Base-by-base conservation (phyloP, 2,113 vertebrate genomes). In the Blennius ocellaris region DNA sequence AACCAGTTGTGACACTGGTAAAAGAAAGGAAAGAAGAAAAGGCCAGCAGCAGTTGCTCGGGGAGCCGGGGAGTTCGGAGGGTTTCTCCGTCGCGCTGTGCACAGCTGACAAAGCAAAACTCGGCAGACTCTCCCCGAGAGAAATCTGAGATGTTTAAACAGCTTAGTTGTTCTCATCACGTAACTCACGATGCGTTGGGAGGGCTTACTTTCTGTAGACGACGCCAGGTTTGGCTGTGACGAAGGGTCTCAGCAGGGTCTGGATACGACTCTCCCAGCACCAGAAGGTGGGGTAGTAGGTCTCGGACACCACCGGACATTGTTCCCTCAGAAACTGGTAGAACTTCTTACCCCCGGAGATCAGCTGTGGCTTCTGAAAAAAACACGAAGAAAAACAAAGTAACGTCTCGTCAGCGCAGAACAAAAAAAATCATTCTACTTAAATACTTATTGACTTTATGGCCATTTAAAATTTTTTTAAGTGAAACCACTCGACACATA, bases 201-300 rank as follows among this genome's bases (percentile, higher is more conserved):
- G 12, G 59, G 89, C 97, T 96, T 94, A 99, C 98, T 99, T 99
- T 85, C 95, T 95, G 90, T 99, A 99, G 76, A 90, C 89, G 65
- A 99, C 97, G 10, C 89, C 93, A 5, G 97, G 97, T 90, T 96
- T 97, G 55, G 96, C 94, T 8, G 96, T 97, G 86, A 99, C 97
- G 70, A 99, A 99, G 11, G 97, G 97, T 82, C 98, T 95, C 66
- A 99, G 93, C 58, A 99, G 90, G 0, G 98, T 99, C 89, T 99
- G 97, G 40, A 96, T 92, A 15, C 97, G 93, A 80, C 97, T 96
- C 92, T 99, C 98, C 97, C 97, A 99, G 95, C 98, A 99, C 98
- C 98, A 99, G 62, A 98, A 95, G 0, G 98, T 97, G 45, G 98
- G 98, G 85, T 99, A 99, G 87, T 99, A 99, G 6, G 96, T 99